Base-by-base conservation (phyloP, 2,797 vertebrate species). In the Remorina albescens region DNA sequence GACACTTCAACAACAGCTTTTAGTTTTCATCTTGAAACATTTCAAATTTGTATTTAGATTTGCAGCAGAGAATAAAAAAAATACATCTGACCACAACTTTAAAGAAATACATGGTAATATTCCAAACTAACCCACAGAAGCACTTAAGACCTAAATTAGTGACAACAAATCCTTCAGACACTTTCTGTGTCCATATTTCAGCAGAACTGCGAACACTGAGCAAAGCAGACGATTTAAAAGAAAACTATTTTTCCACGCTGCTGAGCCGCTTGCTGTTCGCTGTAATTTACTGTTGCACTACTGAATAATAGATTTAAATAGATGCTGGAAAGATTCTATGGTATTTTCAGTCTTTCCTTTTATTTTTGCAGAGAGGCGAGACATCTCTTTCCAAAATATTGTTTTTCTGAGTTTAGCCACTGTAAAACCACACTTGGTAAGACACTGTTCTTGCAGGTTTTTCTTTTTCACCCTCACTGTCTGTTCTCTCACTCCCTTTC, bases 1-100 rank as follows among this genome's bases (percentile, higher is more conserved):
- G 75, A 56, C 59, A 30, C 59, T 37, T 15, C 39, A 53, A 30
- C 26, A 80, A 66, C 32, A 63, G 15, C 74, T 34, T 32, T 44
- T 25, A 28, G 25, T 30, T 46, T 61, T 50, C n/a, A 41, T 67
- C 19, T 42, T 36, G 15, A 42, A 66, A 67, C 19, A 56, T 58
- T 61, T 50, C n/a, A 32, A 7, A 25, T 50, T 39, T 36, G 51
- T 19, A 19, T 61, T 49, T 49, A 21, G 36, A 51, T 23, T 41
- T 78, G 13, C 12, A 34, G 63, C 4, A n/a, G 5, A 18, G 4
- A 67, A 41, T 1, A 26, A 13, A 72, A 56, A 28, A 4, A 2
- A 6, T 2, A 32, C 7, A 30, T 36, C 23, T 25, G 39, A 63
- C 19, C 10, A 42, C n/a, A 36, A 39, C 10, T n/a, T n/a, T 26